Base-by-base conservation (phyloP, 2,888 invertebrate genomes). In the Campopleginae sp. region DNA sequence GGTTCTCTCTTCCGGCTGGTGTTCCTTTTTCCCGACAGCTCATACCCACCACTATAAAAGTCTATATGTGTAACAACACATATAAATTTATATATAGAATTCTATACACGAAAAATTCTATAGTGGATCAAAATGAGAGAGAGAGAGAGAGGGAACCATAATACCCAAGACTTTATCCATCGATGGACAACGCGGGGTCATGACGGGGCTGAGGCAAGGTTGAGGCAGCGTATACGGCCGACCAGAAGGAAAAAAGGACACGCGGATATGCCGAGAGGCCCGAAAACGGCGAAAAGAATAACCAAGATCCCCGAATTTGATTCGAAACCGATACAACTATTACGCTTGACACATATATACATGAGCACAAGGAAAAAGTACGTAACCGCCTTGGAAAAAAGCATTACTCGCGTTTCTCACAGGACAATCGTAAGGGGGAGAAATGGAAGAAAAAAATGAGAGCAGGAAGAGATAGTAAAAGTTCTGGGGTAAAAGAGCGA, bases 271-370 rank as follows among this genome's bases (percentile, higher is more conserved):
- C n/a, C 58, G 44, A 44, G 27, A 58, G 58, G 27, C 44, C 31
- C 48, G 44, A 75, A 75, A 61, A 71, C 23, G 51, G 27, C 38
- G 27, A 66, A 79, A 70, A 54, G 63, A 74, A 76, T n/a, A 46
- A 82, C 33, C 33, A 44, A 81, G 75, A 71, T 76, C 76, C 80
- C 76, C 65, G 61, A 51, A 61, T 80, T 58, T 33, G 85, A 85
- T 85, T 85, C 63, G 85, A 77, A 76, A 76, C 23, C 79, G 78
- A 85, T 78, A 78, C 31, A 65, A 71, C 65, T 68, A 72, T 77
- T 80, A 8, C 51, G 38, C 44, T 12, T 17, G 46, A 46, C 58
- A 17, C 63, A 71, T 72, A 31, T 71, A 72, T 2, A 54, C 12
- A 23, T 12, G 1, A 19, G 19, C 2, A 14, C 1, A 27, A 14